phyloP scores from a whole-genome alignment of 1,140 invertebrate species.

The Pseudomyrmex pallidus region DNA sequence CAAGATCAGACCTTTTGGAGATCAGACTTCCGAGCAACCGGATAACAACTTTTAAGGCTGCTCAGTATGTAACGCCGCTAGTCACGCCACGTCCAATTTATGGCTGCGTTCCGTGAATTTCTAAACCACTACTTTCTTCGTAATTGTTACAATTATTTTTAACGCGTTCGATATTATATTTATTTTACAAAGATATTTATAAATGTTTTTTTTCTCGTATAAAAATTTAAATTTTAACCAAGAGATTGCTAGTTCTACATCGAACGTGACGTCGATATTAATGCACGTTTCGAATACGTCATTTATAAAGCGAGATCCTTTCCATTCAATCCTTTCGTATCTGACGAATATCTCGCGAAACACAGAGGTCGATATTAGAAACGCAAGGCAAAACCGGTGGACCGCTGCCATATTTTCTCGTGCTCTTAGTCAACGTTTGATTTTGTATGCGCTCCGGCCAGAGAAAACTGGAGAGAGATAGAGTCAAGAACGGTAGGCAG shows the following conservation, averaged over 20 bases:
- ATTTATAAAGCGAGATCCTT: conserved; percentile 32
- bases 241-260: neutral
- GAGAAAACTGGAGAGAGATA: conserved; percentile 60
- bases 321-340: conserved; percentile 47
- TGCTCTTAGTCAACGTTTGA: conserved; percentile 37
- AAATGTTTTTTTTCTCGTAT: neutral
- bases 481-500: conserved; percentile 73
- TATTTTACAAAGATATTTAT: too few relatives aligned
- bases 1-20: conserved; percentile 66
- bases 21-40: conserved; percentile 67
- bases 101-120: neutral
- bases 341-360: conserved; percentile 65
- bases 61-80: conserved; percentile 54
- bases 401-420: neutral
- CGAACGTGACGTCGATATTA: conserved; percentile 26
- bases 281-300: conserved; percentile 29
- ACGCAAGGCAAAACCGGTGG: conserved; percentile 61
- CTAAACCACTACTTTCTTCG: neutral
- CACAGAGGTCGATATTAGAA: conserved; percentile 67
- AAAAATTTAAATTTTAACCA: neutral
- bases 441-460: conserved; percentile 32
- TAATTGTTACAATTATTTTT: neutral
- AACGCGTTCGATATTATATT: too few relatives aligned
- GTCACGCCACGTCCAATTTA: conserved; percentile 24
- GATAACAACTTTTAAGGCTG: conserved; percentile 63